Evolutionary conservation across 2,113 vertebrate genomes (phyloP).

Genomic region (Corydoras maculifer): DNA sequence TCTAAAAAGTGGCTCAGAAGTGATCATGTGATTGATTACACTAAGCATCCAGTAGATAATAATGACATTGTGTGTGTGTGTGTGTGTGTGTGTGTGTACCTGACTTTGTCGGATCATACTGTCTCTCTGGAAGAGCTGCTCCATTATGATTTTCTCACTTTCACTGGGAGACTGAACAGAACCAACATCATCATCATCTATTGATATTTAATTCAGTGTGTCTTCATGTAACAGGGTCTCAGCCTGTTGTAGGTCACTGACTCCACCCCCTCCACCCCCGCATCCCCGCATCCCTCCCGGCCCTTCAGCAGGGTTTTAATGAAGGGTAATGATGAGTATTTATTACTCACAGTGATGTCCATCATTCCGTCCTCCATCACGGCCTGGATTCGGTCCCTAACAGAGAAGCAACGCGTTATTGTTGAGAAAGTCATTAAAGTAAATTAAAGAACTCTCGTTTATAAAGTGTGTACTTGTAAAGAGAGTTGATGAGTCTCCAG

Average conservation of each 20-base stretch:
- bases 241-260: no score
- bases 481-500: constrained; percentile 86
- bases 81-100: constrained; percentile 59
- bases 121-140: constrained; percentile 87
- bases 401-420: not conserved
- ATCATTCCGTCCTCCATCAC: constrained; percentile 83
- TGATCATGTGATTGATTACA: no score
- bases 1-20: no score
- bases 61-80: not conserved
- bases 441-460: no score
- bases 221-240: no score
- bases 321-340: not conserved
- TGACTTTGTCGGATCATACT: constrained; percentile 87
- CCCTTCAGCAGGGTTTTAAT: no score
- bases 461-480: constrained; percentile 73
- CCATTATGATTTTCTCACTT: constrained; percentile 83
- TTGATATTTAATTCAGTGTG: no score
- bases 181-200: no score
- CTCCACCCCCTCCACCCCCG: no score
- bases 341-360: constrained; percentile 76
- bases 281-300: no score
- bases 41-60: not conserved
- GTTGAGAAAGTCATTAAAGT: not conserved
- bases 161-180: constrained; percentile 71
- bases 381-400: constrained; percentile 79